A percentile compares a stretch with the other conserved stretches of the same genome.
Evolutionary conservation across 2,888 invertebrate species (phyloP).

Genomic region (Sphinx pinastri): DNA sequence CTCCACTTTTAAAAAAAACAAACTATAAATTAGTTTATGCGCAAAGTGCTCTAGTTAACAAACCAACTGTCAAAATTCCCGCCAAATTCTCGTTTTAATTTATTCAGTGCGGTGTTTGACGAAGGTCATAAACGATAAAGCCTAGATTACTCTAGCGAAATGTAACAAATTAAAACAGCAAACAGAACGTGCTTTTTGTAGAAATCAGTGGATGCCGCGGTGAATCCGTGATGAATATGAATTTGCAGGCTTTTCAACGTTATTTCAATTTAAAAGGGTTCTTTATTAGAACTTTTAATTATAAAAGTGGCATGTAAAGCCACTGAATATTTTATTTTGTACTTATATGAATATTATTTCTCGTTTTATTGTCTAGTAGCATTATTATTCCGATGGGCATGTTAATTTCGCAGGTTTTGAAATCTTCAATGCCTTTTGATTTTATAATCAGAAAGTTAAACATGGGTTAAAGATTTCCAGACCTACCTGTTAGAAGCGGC

Average conservation of each 20-base stretch:
- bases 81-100: not conserved
- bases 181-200: conserved; percentile 9
- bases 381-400: too few species aligned
- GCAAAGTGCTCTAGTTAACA: not conserved
- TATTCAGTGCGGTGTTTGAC: not conserved
- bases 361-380: too few species aligned
- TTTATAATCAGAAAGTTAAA: too few species aligned
- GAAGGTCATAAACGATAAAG: not conserved
- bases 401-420: too few species aligned
- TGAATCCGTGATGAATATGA: conserved; percentile 8
- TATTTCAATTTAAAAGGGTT: conserved; percentile 11
- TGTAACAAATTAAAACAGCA: conserved; percentile 3
- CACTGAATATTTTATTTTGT: not conserved
- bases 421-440: too few species aligned
- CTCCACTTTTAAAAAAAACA: too few species aligned
- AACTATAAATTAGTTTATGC: too few species aligned
- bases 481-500: too few species aligned
- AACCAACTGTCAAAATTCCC: not conserved
- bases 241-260: not conserved
- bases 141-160: not conserved
- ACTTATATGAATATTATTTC: too few species aligned
- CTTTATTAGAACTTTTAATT: conserved; percentile 6
- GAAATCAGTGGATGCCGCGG: conserved; percentile 6
- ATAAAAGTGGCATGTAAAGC: not conserved
- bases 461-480: too few species aligned